phyloP scores from a whole-genome alignment of 1,140 invertebrate species.

The Vollenhovia emeryi region DNA sequence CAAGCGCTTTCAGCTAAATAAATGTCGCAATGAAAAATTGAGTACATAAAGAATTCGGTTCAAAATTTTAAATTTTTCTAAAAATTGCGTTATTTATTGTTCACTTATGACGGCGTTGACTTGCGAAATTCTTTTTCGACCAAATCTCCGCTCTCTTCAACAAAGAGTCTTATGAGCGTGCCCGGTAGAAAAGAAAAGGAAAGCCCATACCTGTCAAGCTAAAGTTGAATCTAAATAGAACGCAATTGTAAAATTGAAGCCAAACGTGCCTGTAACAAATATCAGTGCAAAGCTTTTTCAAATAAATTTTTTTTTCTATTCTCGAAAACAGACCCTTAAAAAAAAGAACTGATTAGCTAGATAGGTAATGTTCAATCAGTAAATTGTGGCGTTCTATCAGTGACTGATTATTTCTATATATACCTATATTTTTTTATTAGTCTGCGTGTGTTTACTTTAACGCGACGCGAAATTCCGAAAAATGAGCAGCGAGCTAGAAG shows the following conservation, averaged over 20 bases:
- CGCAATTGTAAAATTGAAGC: not conserved
- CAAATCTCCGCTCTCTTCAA: not conserved
- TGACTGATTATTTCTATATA: too few relatives aligned
- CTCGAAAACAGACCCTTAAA: not conserved
- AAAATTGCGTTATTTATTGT: not conserved
- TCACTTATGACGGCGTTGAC: not conserved
- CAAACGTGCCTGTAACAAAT: not conserved
- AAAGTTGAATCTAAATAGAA: not conserved
- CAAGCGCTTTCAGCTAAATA: slow-evolving; percentile 44
- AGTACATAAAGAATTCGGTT: slow-evolving; percentile 5
- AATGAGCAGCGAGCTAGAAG: not conserved
- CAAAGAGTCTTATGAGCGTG: not conserved
- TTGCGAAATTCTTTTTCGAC: not conserved
- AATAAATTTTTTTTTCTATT: not conserved
- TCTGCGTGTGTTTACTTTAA: not conserved
- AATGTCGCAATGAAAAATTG: slow-evolving; percentile 31
- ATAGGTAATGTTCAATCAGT: too few relatives aligned
- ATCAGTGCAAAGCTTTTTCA: not conserved
- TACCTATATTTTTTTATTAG: too few relatives aligned
- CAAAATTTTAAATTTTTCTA: not conserved
- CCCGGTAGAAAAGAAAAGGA: not conserved
- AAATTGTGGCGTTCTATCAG: too few relatives aligned
- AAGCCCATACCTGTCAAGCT: not conserved
- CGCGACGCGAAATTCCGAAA: not conserved
- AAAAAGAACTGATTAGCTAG: too few relatives aligned